Evolutionary conservation across 2,888 invertebrate genomes (phyloP), one percentile per base, ranked within the genome.

Genomic region (Halocaridina rubra): DNA sequence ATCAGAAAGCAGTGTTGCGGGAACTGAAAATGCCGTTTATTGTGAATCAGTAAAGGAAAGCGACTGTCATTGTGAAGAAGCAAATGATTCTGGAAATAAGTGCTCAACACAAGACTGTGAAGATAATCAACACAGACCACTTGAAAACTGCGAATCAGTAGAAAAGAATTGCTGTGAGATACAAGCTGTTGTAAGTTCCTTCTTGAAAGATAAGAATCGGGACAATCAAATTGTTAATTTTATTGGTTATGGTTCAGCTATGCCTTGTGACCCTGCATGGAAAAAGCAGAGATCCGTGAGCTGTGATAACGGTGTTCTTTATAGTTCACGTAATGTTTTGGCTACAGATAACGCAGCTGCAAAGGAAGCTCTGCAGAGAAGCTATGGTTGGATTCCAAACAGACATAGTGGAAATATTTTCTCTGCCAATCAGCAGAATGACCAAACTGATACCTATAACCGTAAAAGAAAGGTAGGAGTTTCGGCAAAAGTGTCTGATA

Each of bases 401-500:
- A 39, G 59, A 24, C 72, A 80, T 27, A n/a, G 33, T n/a, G 46
- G 32, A 16, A 80, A 72, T 19, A 27, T 72, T 32, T 29, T 72
- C 5, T 32, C 10, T 3, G 16, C 22, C 53, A 33, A 22, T 24
- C 32, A 32, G 29, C 72, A 72, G 5, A 80, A 22, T 57, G 57
- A n/a, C 16, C 61, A 71, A 24, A 16, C 57, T n/a, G 72, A 80
- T 72, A 53, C 29, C 8, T 19, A 57, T 32, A 10, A 39, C 46
- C 67, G 78, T 1, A 78, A 27, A 39, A 64, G 77, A 39, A 82
- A 82, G 27, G 78, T 72, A 3, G 82, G 82, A 19, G 72, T 82
- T 29, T 72, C 82, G 16, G 82, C 82, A n/a, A 33, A 33, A 39
- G 82, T 82, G 71, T 77, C 82, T 27, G 84, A 84, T 32, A 74